Percentiles rank a stretch among this genome's conserved stretches.
These are phyloP conservation scores for Ianthella basta DNA, from an alignment of 37 sponge, comb jelly and placozoan species.

Conservation along the genomic window DNA sequence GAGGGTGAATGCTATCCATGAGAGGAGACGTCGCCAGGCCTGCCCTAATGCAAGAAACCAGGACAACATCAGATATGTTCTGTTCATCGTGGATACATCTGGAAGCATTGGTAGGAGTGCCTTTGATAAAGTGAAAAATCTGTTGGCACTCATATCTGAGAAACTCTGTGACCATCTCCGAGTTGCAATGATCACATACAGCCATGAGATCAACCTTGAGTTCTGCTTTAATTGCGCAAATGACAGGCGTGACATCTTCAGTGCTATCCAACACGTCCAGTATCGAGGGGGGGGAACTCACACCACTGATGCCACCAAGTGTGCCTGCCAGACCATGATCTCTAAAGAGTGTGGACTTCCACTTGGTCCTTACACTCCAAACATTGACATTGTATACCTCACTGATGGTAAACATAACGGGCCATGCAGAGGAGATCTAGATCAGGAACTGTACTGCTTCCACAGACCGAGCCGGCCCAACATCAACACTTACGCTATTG, in stretches of 20 bases:
- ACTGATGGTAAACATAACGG: constrained; percentile 50
- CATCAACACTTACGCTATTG: constrained; percentile 42
- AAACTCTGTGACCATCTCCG: constrained; percentile 12
- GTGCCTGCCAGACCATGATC: constrained; percentile 33
- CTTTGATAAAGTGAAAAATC: background rate
- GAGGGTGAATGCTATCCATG: background rate
- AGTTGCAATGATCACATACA: constrained; percentile 36
- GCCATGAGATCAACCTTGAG: constrained; percentile 25
- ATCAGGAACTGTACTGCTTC: constrained; percentile 1
- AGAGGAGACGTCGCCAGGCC: background rate
- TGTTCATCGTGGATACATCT: constrained; percentile 10
- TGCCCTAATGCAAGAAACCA: background rate
- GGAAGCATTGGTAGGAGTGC: constrained; percentile 8
- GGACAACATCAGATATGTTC: constrained; percentile 19
- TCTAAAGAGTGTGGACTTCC: constrained; percentile 23
- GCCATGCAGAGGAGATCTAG: background rate
- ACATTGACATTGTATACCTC: constrained; percentile 45
- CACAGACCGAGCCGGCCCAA: background rate
- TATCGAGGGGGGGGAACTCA: constrained; percentile 14
- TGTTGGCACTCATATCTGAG: background rate
- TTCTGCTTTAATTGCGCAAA: constrained; percentile 41
- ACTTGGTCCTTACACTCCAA: background rate
- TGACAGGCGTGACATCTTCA: background rate
- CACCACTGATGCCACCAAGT: constrained; percentile 38
- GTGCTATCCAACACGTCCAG: background rate